Conservation (phyloP, 2,888 invertebrate species). For the Nymphalis urticae region DNA sequence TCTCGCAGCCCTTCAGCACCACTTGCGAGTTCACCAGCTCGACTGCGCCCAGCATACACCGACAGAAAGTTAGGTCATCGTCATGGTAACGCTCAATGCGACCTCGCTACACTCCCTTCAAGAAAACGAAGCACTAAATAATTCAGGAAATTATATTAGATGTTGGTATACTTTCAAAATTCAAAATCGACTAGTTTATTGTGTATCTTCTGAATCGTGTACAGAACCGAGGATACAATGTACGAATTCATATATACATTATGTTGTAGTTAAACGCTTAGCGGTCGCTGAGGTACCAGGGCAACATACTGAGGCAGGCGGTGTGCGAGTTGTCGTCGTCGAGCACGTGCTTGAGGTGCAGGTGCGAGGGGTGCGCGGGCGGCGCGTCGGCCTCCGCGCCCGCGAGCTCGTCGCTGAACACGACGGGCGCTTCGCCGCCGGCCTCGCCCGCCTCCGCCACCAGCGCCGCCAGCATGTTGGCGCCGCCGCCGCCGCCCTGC, state of each 20-base stretch:
- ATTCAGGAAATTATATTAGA: no score
- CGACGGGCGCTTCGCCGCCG: constrained; percentile 84
- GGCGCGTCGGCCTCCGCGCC: constrained; percentile 54
- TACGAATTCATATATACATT: no score
- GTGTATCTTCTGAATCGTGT: no score
- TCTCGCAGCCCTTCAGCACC: constrained; percentile 97
- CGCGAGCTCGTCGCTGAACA: constrained; percentile 96
- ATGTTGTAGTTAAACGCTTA: no score
- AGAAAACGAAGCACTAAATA: no score
- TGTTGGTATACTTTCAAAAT: no score
- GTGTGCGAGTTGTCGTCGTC: constrained; percentile 96
- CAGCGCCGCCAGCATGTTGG: constrained; percentile 91
- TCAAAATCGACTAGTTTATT: no score
- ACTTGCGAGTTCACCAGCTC: constrained; percentile 96
- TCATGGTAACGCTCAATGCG: no score
- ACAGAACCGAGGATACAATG: no score
- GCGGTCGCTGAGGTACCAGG: not conserved
- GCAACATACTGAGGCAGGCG: constrained; percentile 92
- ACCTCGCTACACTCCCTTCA: no score
- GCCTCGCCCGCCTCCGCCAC: constrained; percentile 97
- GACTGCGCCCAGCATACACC: constrained; percentile 73
- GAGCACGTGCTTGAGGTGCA: constrained; percentile 88
- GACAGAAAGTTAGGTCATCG: no score
- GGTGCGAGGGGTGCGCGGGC: constrained; percentile 78
- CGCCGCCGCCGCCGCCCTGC: constrained; percentile 83